Percentiles rank a stretch among this genome's conserved stretches.
Evolutionary conservation across 2,797 vertebrate genomes (phyloP).

Genomic region (Benthosema pterotum): DNA sequence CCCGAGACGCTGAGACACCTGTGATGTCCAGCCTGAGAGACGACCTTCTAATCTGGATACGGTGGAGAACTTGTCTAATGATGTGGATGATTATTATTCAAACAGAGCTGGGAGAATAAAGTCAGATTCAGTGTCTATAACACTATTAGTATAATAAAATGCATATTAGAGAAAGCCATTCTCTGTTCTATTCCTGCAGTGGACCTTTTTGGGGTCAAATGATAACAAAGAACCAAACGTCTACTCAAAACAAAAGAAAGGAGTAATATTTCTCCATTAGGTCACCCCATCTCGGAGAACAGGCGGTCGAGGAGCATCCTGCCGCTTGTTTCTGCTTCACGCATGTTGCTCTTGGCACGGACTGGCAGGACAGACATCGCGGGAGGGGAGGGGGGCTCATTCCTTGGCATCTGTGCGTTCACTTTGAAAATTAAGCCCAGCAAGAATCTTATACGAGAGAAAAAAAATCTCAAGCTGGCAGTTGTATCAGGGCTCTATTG

Average conservation of each 20-base stretch:
- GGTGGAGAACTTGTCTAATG: constrained; percentile 67
- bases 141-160: neutral
- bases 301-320: constrained; percentile 68
- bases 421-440: constrained; percentile 87
- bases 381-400: constrained; percentile 30
- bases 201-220: constrained; percentile 7
- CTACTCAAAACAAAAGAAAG: constrained; percentile 26
- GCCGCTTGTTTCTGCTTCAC: constrained; percentile 75
- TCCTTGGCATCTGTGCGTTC: constrained; percentile 82
- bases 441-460: constrained; percentile 74
- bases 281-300: constrained; percentile 65
- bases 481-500: constrained; percentile 84
- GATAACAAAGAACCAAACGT: constrained; percentile 22
- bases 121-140: constrained; percentile 51
- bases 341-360: constrained; percentile 77
- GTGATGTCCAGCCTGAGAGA: constrained; percentile 76
- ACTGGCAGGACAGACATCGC: constrained; percentile 67
- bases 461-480: constrained; percentile 81
- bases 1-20: constrained; percentile 73
- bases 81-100: constrained; percentile 71
- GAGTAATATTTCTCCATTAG: constrained; percentile 51
- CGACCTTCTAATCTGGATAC: constrained; percentile 68
- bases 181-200: constrained; percentile 22
- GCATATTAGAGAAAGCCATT: constrained; percentile 9
- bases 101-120: constrained; percentile 49